phyloP scores from a whole-genome alignment of 2,113 vertebrate genomes.

The Apteryx owenii region DNA sequence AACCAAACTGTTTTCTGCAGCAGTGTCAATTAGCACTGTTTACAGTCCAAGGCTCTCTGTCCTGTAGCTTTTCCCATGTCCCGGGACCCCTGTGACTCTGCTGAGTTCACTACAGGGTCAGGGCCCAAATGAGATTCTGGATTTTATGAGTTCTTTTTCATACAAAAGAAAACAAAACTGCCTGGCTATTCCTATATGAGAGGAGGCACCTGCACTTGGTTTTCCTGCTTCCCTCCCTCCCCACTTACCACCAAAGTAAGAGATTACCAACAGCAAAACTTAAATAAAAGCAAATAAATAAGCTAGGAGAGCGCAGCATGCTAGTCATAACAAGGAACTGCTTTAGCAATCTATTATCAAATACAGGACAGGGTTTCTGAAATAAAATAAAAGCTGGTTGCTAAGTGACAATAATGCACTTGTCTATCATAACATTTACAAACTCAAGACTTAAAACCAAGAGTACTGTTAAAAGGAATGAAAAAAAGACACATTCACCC shows the following conservation, averaged over 20 bases:
- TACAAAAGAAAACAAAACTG: background rate
- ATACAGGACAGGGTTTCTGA: background rate
- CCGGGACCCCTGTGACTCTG: background rate
- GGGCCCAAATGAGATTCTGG: background rate
- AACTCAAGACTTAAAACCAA: background rate
- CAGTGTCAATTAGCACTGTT: background rate
- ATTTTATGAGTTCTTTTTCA: slow-evolving; percentile 22
- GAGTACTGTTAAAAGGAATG: background rate
- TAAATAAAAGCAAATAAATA: background rate
- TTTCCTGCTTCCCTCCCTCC: background rate
- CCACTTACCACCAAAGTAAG: background rate
- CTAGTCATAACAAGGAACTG: background rate
- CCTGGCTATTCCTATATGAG: background rate
- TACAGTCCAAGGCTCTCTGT: background rate
- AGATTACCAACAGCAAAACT: background rate
- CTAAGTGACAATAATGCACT: background rate
- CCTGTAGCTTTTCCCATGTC: background rate
- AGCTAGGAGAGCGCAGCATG: background rate
- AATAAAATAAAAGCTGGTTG: background rate
- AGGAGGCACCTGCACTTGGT: background rate
- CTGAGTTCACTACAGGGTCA: slow-evolving; percentile 19
- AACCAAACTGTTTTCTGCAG: background rate
- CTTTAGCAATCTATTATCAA: background rate
- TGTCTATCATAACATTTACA: background rate
- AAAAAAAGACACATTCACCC: background rate